phyloP scores from a whole-genome alignment of 2,797 vertebrate genomes.

The Oryzias dopingdopingensis region DNA sequence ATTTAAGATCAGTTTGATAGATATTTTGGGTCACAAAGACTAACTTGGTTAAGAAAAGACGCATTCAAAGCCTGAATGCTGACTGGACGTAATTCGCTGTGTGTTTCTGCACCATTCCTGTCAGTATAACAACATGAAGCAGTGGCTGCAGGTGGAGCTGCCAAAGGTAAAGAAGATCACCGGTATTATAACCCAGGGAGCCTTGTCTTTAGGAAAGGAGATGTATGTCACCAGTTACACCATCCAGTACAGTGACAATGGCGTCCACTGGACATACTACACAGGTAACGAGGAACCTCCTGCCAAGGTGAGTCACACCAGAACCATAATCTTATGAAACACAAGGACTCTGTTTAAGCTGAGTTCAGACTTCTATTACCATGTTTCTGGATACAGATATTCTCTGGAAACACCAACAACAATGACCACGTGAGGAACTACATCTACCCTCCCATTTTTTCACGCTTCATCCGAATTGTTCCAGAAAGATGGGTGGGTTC shows the following conservation, averaged over 20 bases:
- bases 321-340: neutral
- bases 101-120: neutral
- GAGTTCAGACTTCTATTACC: neutral
- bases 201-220: conserved; percentile 78
- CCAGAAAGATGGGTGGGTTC: conserved; percentile 83
- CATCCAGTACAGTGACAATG: conserved; percentile 83
- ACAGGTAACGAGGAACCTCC: conserved; percentile 68
- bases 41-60: neutral
- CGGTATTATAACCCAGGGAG: conserved; percentile 89
- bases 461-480: conserved; percentile 87
- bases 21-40: neutral
- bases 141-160: conserved; percentile 94
- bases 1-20: neutral
- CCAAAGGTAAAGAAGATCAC: conserved; percentile 88
- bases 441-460: conserved; percentile 89
- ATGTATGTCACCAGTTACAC: conserved; percentile 84
- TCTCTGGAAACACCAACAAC: conserved; percentile 84
- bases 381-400: conserved; percentile 74
- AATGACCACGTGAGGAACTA: conserved; percentile 83
- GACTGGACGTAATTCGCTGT: neutral
- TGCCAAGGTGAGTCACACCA: conserved; percentile 77
- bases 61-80: neutral
- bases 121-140: conserved; percentile 82
- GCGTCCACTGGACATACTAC: conserved; percentile 82
- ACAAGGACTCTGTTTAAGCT: too few relatives aligned